These are phyloP conservation scores for Argynnis bischoffii DNA, from an alignment of 2,888 invertebrate species.

Conservation along the genomic window DNA sequence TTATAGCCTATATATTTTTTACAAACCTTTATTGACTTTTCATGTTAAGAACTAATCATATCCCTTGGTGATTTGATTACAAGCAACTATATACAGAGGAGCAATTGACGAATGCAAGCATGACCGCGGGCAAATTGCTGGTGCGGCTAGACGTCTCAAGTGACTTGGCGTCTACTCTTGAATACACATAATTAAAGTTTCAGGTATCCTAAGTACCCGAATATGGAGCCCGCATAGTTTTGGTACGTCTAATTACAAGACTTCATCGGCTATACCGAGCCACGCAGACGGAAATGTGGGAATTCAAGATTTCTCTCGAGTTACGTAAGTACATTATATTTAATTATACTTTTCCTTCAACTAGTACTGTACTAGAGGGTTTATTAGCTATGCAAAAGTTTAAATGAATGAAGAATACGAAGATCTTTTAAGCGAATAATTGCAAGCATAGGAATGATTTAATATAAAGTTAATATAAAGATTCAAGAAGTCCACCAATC, in stretches of 20 bases:
- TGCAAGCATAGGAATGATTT: background rate
- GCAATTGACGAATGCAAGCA: conserved; percentile 21
- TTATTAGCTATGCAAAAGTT: conserved; percentile 18
- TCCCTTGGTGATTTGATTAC: background rate
- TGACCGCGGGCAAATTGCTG: conserved; percentile 47
- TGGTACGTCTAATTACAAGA: conserved; percentile 24
- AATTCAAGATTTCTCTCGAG: conserved; percentile 17
- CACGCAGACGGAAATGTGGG: conserved; percentile 8
- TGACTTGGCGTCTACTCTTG: conserved; percentile 57
- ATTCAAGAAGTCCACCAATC: too few relatives aligned
- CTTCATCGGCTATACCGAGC: conserved; percentile 10
- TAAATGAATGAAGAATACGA: background rate
- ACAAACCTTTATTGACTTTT: too few relatives aligned
- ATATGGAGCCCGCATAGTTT: conserved; percentile 35
- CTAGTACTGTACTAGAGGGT: background rate
- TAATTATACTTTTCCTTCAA: conserved; percentile 13
- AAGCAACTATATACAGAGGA: background rate
- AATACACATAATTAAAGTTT: conserved; percentile 63
- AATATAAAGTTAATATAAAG: too few relatives aligned
- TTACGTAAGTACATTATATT: conserved; percentile 4
- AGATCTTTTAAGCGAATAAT: background rate
- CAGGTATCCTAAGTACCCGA: conserved; percentile 43
- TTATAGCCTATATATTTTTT: too few relatives aligned
- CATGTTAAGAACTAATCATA: too few relatives aligned
- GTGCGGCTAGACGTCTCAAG: conserved; percentile 74